Evolutionary conservation across 2,113 vertebrate genomes (phyloP).

Genomic region (Cochlearius cochlearius): DNA sequence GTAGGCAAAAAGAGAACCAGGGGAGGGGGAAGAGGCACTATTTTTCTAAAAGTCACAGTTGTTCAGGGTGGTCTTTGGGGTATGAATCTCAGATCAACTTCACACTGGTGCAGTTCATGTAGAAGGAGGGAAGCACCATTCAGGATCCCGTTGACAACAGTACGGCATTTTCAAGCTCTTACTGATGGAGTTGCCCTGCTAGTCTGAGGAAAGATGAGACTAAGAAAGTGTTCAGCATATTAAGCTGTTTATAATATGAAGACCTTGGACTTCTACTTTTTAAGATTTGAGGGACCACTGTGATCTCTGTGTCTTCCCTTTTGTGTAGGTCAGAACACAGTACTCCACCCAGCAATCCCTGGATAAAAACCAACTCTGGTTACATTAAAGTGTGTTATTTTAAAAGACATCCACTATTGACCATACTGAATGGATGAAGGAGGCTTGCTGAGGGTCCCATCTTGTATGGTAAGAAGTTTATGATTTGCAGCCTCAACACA

Average conservation of each 20-base stretch:
- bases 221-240: not conserved
- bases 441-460: not conserved
- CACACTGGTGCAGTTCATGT: not conserved
- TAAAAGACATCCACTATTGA: not conserved
- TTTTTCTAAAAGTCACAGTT: not conserved
- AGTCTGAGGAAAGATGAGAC: not conserved
- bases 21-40: not conserved
- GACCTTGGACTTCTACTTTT: not conserved
- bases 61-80: slow-evolving; percentile 10
- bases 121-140: not conserved
- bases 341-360: not conserved
- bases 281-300: not conserved
- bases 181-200: not conserved
- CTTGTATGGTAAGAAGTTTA: not conserved
- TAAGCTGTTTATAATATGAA: not conserved
- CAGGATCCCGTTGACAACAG: not conserved
- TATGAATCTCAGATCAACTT: not conserved
- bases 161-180: not conserved
- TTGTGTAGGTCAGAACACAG: not conserved
- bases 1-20: not conserved
- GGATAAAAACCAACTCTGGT: not conserved
- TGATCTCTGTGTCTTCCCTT: not conserved
- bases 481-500: not conserved
- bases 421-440: not conserved
- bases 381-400: not conserved